Evolutionary conservation across 2,113 vertebrate species (phyloP), one percentile per base, ranked within the genome.

Genomic region (Thalassoma bifasciatum): DNA sequence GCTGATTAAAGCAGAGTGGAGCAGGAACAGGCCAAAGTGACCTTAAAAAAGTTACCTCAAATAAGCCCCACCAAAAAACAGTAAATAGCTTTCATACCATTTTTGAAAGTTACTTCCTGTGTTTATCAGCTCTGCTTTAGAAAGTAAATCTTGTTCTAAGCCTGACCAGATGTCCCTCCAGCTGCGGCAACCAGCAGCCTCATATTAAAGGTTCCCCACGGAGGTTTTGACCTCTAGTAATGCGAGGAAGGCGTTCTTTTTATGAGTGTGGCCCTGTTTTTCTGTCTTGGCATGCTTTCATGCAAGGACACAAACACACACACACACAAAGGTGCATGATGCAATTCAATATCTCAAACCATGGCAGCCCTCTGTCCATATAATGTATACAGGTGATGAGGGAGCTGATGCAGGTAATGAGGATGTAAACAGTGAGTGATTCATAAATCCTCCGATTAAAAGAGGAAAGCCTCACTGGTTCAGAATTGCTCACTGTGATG

Each of bases 121-220:
- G n/a, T 49, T n/a, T 49, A 49, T n/a, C 46, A 21, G 46, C 46
- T 49, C 46, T 49, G 46, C 46, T 49, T n/a, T 49, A 49, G 46
- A 49, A n/a, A 49, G 17, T 19, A 49, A 21, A 49, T n/a, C 46
- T 49, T 49, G 14, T 49, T 19, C 19, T 49, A 9, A 49, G 46
- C 46, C 46, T 49, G 46, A n/a, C 46, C 46, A 49, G 46, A 49
- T 49, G 46, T 49, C 46, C 14, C 46, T 10, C 46, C 46, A 49
- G 46, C 46, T 49, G 46, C n/a, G 46, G 46, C 46, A n/a, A 49
- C 46, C 46, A 49, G 46, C 46, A 49, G 46, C 46, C 46, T 49
- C 46, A 49, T 21, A 49, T 49, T 49, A 49, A 49, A 49, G 46
- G 46, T 9, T n/a, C 46, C 46, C 46, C n/a, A 19, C n/a, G 46